Conservation (phyloP, 2,113 vertebrate species). For the Willisornis vidua region DNA sequence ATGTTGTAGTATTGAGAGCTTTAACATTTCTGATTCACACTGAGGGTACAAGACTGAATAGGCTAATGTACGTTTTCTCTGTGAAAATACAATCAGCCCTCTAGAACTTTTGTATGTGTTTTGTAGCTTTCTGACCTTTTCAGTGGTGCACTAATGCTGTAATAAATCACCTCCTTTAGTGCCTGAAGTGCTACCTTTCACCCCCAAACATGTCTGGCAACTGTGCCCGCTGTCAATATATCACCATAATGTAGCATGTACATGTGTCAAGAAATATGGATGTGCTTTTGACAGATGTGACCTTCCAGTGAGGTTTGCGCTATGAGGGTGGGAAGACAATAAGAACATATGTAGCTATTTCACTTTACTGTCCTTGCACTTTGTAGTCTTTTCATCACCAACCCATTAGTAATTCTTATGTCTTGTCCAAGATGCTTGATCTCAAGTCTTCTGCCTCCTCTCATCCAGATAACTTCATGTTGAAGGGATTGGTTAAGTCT, state of each 20-base stretch:
- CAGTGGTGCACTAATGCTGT: neutral
- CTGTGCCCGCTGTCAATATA: neutral
- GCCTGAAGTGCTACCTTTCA: constrained; percentile 24
- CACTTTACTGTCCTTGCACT: neutral
- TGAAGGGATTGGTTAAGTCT: neutral
- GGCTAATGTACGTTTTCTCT: neutral
- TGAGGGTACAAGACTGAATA: neutral
- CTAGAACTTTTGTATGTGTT: neutral
- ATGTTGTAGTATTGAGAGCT: neutral
- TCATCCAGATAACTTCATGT: neutral
- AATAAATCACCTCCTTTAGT: constrained; percentile 41
- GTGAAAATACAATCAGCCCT: neutral
- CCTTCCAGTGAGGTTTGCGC: neutral
- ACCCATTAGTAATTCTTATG: neutral
- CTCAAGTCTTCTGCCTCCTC: neutral
- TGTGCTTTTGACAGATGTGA: neutral
- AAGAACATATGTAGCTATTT: neutral
- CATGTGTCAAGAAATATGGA: neutral
- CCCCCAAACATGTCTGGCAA: neutral
- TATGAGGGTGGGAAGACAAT: neutral
- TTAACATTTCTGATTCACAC: neutral
- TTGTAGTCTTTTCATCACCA: neutral
- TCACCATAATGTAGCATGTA: neutral
- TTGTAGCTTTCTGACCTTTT: constrained; percentile 51
- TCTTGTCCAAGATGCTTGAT: neutral